Conservation (phyloP, 2,888 invertebrate species). For the Coecobrya sp. region DNA sequence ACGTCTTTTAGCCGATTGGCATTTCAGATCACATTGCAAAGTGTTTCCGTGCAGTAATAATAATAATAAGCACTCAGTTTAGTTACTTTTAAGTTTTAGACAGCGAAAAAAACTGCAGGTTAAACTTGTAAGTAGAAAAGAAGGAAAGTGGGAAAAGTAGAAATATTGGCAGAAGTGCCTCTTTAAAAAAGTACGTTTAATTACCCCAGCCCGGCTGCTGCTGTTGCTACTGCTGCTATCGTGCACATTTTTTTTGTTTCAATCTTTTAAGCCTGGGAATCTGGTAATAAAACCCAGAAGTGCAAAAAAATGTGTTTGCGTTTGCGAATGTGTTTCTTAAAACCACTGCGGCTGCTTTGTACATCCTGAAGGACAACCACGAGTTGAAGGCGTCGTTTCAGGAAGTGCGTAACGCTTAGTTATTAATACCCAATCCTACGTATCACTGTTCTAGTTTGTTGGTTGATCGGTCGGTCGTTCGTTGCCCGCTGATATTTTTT, state of each 20-base stretch:
- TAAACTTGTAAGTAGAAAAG: not conserved
- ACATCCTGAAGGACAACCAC: constrained; percentile 48
- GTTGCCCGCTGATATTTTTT: constrained; percentile 44
- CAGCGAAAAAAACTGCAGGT: not conserved
- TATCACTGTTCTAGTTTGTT: not conserved
- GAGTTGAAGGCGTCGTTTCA: constrained; percentile 52
- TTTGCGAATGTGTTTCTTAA: not conserved
- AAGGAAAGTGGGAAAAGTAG: constrained; percentile 24
- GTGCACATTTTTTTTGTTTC: not conserved
- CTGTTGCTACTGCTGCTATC: not conserved
- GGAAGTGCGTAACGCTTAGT: constrained; percentile 59
- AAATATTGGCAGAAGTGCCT: constrained; percentile 17
- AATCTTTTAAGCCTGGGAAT: constrained; percentile 2
- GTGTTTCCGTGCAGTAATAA: not conserved
- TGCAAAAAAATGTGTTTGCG: no score
- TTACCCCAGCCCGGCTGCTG: not conserved
- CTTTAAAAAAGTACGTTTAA: constrained; percentile 10
- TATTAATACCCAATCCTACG: not conserved
- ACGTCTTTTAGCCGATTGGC: not conserved
- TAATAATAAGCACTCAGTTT: not conserved
- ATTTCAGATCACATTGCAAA: not conserved
- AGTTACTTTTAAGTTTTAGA: not conserved
- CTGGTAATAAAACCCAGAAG: constrained; percentile 13
- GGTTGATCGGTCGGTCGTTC: constrained; percentile 48
- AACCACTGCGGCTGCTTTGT: not conserved